Conservation (phyloP, 2,888 invertebrate species). For the Lithophane leautieri region DNA sequence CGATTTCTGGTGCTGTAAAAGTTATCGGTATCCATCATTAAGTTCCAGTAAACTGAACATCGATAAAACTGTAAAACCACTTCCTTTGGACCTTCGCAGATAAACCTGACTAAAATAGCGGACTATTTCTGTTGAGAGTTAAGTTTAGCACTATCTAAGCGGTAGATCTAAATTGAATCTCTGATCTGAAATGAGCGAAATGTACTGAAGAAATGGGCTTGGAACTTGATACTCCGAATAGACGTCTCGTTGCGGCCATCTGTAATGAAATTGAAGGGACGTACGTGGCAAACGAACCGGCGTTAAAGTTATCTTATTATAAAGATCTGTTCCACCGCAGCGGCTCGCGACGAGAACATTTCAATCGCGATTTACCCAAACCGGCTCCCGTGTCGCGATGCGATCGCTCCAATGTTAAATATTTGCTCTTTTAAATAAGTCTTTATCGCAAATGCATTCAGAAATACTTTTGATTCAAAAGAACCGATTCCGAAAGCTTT, state of each 20-base stretch:
- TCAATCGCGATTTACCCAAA: constrained; percentile 84
- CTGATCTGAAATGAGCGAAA: constrained; percentile 80
- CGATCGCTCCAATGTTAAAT: constrained; percentile 73
- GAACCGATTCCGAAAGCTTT: constrained; percentile 33
- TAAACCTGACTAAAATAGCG: constrained; percentile 76
- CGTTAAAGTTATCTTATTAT: constrained; percentile 74
- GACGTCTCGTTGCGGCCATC: constrained; percentile 71
- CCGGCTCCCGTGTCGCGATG: constrained; percentile 80
- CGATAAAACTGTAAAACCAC: constrained; percentile 65
- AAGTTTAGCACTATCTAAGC: constrained; percentile 76
- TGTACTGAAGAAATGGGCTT: constrained; percentile 76
- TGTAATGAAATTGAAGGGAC: constrained; percentile 80
- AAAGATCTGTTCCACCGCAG: constrained; percentile 71
- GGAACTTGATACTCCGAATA: constrained; percentile 75
- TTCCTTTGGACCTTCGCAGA: constrained; percentile 67
- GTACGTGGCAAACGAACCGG: constrained; percentile 68
- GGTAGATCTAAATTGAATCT: constrained; percentile 85
- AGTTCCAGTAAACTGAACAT: constrained; percentile 51
- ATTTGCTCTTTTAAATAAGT: constrained; percentile 70
- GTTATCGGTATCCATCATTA: constrained; percentile 59
- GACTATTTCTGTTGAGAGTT: constrained; percentile 74
- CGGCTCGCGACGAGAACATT: constrained; percentile 76
- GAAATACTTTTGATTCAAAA: constrained; percentile 37
- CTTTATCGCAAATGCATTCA: constrained; percentile 60
- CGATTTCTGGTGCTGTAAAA: constrained; percentile 66